Evolutionary conservation across 2,113 vertebrate species (phyloP), one percentile per base, ranked within the genome.

Genomic region (Cheirogaleus medius): DNA sequence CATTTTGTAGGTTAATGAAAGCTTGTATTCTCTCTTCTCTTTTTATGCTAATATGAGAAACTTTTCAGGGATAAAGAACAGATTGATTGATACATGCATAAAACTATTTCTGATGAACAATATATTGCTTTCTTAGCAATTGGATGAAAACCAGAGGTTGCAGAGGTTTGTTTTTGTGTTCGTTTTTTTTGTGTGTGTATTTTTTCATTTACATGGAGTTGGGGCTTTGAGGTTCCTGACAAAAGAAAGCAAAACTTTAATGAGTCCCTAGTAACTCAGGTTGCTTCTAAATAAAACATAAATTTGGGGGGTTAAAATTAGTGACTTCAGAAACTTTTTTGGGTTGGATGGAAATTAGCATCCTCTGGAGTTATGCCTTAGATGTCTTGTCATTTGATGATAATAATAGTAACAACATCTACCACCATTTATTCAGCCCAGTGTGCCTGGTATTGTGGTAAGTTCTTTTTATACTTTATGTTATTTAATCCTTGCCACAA

Each of bases 81-180:
- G 18, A 73, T 63, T 21, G 58, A 56, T 73, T 44, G 54, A 73
- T 74, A 37, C 14, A 6, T 5, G 4, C 9, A 21, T 92, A 15
- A 82, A 94, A 56, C 9, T 85, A 39, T 58, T 95, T 91, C 25
- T 29, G 6, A 39, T 78, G 37, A 96, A 63, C 32, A 37, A 18
- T 76, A 20, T 78, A 7, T 77, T 93, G 39, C 32, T 91, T 92
- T 71, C 60, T 78, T 89, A 42, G 13, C 64, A 94, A 85, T 0
- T 63, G 54, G 92, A 37, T 63, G 73, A 91, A 90, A 97, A 87
- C 9, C 23, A 64, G 68, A 95, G 39, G 10, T 52, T 96, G 29
- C 44, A 54, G 21, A 81, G 44, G 7, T 81, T 86, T 32, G 0
- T 58, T 69, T 76, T 85, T 68, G 2, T 32, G 23, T 73, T 60